Percentiles rank a stretch among this genome's conserved stretches.
Conservation (phyloP, 1,140 invertebrate species). For the Trichogramma pretiosum region DNA sequence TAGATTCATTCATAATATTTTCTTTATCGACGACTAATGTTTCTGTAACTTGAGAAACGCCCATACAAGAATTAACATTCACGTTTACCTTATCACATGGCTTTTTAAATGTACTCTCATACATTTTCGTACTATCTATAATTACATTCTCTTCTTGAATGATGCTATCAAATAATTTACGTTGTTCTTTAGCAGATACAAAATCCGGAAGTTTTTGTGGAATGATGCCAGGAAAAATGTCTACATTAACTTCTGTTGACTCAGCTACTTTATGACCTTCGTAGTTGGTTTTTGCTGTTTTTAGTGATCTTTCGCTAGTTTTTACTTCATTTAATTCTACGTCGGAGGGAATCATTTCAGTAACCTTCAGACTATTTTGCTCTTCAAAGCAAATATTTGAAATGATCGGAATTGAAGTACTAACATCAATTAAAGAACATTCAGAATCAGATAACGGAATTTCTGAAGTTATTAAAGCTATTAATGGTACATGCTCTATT, state of each 20-base stretch:
- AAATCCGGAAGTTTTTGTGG: slow-evolving; percentile 22
- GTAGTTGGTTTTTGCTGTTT: slow-evolving; percentile 35
- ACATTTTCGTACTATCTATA: slow-evolving; percentile 45
- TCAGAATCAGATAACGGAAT: slow-evolving; percentile 35
- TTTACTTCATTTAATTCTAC: slow-evolving; percentile 40
- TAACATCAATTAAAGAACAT: slow-evolving; percentile 31
- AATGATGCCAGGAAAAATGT: slow-evolving; percentile 33
- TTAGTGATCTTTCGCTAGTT: slow-evolving; percentile 25
- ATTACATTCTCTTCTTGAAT: slow-evolving; percentile 42
- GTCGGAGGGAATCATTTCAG: slow-evolving; percentile 38
- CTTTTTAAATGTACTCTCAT: slow-evolving; percentile 31
- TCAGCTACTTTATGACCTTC: slow-evolving; percentile 43
- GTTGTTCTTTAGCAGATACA: slow-evolving; percentile 37
- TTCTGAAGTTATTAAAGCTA: slow-evolving; percentile 42
- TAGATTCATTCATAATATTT: slow-evolving; percentile 27
- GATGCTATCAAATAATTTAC: slow-evolving; percentile 44
- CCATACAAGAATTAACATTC: slow-evolving; percentile 37
- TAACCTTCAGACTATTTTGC: slow-evolving; percentile 37
- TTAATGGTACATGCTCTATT: slow-evolving; percentile 38
- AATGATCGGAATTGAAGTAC: slow-evolving; percentile 38
- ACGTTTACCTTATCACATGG: slow-evolving; percentile 37
- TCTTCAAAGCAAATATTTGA: slow-evolving; percentile 41
- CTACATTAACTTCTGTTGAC: slow-evolving; percentile 37
- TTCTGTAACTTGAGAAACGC: slow-evolving; percentile 41
- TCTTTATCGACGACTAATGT: slow-evolving; percentile 46